Base-by-base conservation (phyloP, 1,140 invertebrate species). In the Atta texana region DNA sequence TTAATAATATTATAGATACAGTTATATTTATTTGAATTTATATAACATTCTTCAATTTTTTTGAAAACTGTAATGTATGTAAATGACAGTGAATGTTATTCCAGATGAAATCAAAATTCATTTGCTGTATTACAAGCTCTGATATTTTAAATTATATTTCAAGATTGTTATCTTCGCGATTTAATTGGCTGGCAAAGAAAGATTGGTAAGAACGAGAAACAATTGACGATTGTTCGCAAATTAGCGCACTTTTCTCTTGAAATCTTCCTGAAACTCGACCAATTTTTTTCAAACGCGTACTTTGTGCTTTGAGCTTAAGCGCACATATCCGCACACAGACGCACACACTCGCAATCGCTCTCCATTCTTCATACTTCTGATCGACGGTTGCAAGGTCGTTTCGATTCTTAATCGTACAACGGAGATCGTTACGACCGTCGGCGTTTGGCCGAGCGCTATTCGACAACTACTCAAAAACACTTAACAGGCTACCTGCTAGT, bases 311-410 rank as follows among this genome's bases (percentile, higher is more conserved):
- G 57, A 59, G 80, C 80, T 84, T 84, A 39, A 72, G 21, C 68
- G 66, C 53, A 82, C 74, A 82, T 34, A 72, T 74, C 12, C 53
- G 24, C 39, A 31, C 53, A 49, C 34, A 61, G 24, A 64, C 49
- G 24, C 63, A 57, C 49, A n/a, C 12, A 69, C n/a, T 39, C 68
- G 53, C 80, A 51, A 75, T 51, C 69, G 69, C 69, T 61, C 39
- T 74, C 14, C 69, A 84, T 74, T 75, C 34, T 24, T 61, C 55
- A 61, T 78, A n/a, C 44, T 87, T 84, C 66, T 72, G 80, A 87
- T 81, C 75, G 39, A 55, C 68, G 68, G 53, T 80, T 78, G 59
- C 66, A 55, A 78, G 75, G 68, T 87, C 82, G 86, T 86, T 66
- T 76, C 53, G 69, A 55, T 51, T 68, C 69, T 49, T 28, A 53